phyloP scores from a whole-genome alignment of 2,797 vertebrate species.

The Hemibagrus guttatus region DNA sequence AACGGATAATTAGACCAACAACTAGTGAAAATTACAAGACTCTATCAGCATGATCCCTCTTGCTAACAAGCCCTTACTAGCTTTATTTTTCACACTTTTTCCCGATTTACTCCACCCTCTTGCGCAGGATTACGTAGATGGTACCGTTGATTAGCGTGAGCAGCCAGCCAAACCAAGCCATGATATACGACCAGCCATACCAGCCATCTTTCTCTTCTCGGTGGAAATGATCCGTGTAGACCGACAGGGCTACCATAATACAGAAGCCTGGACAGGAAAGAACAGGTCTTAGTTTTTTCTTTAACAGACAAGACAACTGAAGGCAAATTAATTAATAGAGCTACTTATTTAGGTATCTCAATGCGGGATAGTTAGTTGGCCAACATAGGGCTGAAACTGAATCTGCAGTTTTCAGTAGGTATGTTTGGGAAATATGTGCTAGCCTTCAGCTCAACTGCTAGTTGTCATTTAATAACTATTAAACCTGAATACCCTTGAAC shows the following conservation, averaged over 20 bases:
- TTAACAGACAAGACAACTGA: background rate
- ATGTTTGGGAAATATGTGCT: background rate
- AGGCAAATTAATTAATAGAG: background rate
- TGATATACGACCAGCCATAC: conserved; percentile 90
- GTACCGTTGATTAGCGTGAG: conserved; percentile 84
- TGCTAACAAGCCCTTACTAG: conserved; percentile 17
- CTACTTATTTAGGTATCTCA: background rate
- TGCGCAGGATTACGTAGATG: conserved; percentile 90
- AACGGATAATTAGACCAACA: conserved; percentile 3
- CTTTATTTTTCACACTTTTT: background rate
- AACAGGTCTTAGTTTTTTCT: background rate
- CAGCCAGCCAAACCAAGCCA: conserved; percentile 95
- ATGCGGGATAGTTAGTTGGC: background rate
- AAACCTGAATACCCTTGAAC: background rate
- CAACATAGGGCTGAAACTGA: background rate
- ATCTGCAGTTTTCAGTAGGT: background rate
- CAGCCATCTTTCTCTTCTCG: accelerated
- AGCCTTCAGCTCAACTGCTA: background rate
- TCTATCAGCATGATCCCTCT: conserved; percentile 7
- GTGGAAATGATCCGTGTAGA: conserved; percentile 86
- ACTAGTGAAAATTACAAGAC: conserved; percentile 6
- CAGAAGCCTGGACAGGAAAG: conserved; percentile 80
- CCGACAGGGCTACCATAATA: conserved; percentile 85
- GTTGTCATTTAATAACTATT: background rate
- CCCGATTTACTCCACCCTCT: conserved; percentile 72